These are phyloP conservation scores for Bombycilla garrulus DNA, from an alignment of 2,113 vertebrate species.

Conservation along the genomic window DNA sequence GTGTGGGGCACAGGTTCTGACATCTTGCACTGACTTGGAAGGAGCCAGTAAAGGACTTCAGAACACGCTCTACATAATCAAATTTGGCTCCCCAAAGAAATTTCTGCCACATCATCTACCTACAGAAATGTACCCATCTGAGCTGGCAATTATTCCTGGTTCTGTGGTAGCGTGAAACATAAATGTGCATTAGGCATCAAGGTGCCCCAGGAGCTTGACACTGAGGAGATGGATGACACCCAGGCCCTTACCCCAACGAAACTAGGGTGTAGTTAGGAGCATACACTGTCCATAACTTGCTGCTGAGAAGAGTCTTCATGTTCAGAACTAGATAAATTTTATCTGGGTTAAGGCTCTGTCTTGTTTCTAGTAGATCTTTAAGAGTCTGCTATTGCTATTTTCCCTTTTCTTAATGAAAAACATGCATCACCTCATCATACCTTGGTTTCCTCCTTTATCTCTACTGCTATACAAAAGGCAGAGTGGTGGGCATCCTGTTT, in stretches of 20 bases:
- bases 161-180: neutral
- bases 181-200: neutral
- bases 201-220: neutral
- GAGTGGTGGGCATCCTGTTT: slow-evolving; percentile 30
- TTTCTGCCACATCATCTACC: neutral
- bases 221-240: neutral
- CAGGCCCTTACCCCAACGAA: neutral
- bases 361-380: neutral
- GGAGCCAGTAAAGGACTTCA: neutral
- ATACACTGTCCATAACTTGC: neutral
- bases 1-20: neutral
- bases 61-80: rapidly evolving
- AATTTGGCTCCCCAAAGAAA: neutral
- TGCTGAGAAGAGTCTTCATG: neutral
- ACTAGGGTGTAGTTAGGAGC: neutral
- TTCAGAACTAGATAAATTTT: neutral
- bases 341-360: neutral
- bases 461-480: neutral
- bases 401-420: slow-evolving; percentile 22
- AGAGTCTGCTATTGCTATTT: neutral
- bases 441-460: neutral
- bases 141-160: neutral
- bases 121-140: neutral
- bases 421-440: neutral
- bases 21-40: neutral